Evolutionary conservation across 1,140 invertebrate species (phyloP).

Genomic region (Pararge aegeria): DNA sequence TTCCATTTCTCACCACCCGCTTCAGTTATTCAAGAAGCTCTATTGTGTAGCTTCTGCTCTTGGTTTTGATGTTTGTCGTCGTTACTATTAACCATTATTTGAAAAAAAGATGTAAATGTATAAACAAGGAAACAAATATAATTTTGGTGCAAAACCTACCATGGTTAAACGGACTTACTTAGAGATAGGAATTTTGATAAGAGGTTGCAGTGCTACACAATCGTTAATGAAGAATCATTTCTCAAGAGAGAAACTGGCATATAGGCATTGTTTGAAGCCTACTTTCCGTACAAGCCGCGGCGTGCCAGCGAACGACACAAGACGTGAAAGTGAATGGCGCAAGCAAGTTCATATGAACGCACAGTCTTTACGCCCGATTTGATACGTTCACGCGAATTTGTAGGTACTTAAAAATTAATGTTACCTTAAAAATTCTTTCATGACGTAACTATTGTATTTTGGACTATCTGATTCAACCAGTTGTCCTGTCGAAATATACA

Average conservation of each 20-base stretch:
- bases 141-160: too few species aligned
- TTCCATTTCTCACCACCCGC: too few species aligned
- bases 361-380: conserved; percentile 60
- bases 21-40: too few species aligned
- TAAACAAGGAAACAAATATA: too few species aligned
- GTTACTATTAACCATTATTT: too few species aligned
- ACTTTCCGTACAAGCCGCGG: conserved; percentile 57
- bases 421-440: conserved; percentile 5
- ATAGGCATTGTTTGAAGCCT: conserved; percentile 68
- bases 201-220: conserved; percentile 34
- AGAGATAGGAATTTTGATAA: conserved; percentile 6
- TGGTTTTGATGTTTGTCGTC: too few species aligned
- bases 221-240: conserved; percentile 49
- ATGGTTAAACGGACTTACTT: neutral
- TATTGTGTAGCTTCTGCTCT: too few species aligned
- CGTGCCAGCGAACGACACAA: conserved; percentile 43
- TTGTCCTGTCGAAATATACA: too few species aligned
- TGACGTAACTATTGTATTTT: conserved; percentile 12
- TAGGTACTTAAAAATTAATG: neutral
- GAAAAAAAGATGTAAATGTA: too few species aligned
- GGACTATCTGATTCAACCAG: too few species aligned
- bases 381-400: conserved; percentile 53
- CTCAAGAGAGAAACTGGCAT: conserved; percentile 68
- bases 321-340: conserved; percentile 74
- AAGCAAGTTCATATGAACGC: conserved; percentile 46